These are phyloP conservation scores for Enteromius thamalakanensis DNA, from an alignment of 2,797 vertebrate species.

Conservation along the genomic window DNA sequence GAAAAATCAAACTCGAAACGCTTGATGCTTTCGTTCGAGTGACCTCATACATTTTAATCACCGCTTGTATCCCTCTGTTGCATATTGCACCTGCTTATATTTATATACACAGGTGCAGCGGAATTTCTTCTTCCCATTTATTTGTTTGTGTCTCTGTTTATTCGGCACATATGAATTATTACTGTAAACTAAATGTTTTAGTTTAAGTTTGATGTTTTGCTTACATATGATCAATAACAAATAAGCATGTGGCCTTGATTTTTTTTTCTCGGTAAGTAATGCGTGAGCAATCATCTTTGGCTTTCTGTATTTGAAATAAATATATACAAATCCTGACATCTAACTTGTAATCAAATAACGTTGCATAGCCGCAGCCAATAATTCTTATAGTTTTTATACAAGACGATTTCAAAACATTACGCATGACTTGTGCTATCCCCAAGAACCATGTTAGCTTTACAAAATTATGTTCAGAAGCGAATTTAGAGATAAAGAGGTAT, in stretches of 20 bases:
- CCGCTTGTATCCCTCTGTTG: too few species aligned
- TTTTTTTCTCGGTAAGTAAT: background rate
- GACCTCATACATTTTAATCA: conserved; percentile 49
- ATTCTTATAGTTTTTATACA: background rate
- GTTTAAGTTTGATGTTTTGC: background rate
- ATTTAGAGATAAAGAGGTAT: conserved; percentile 81
- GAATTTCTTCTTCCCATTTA: background rate
- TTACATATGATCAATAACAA: background rate
- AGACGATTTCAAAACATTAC: background rate
- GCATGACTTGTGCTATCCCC: background rate
- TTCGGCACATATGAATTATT: background rate
- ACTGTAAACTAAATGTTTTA: background rate
- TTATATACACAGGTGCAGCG: background rate
- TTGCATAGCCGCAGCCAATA: too few species aligned
- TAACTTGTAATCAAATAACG: background rate
- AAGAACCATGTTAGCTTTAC: conserved; percentile 69
- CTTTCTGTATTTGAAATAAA: background rate
- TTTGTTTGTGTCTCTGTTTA: background rate
- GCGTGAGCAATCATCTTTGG: background rate
- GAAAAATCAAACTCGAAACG: conserved; percentile 64
- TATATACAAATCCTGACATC: background rate
- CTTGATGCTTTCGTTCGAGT: conserved; percentile 64
- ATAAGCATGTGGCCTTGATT: too few species aligned
- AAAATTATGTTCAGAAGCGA: conserved; percentile 83
- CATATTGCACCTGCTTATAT: conserved; percentile 8